Conservation (phyloP, 2,797 vertebrate genomes). For the Sternarchorhynchus goeldii region DNA sequence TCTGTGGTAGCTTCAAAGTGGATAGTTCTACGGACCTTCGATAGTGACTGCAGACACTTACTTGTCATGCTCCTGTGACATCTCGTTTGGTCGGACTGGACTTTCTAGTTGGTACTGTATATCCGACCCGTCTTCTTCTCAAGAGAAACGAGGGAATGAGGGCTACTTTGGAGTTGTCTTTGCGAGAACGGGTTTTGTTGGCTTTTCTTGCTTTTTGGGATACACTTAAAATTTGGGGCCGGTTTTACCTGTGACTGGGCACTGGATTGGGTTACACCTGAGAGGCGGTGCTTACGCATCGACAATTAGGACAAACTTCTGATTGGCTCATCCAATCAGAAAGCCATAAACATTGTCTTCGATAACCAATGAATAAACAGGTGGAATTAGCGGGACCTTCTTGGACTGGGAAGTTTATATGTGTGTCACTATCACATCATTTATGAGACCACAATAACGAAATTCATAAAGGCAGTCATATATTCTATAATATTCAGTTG, state of each 20-base stretch:
- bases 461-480: no score
- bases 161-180: conserved; percentile 71
- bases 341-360: neutral
- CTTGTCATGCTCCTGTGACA: conserved; percentile 99
- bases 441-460: neutral
- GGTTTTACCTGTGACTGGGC: conserved; percentile 83
- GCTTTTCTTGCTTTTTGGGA: conserved; percentile 93
- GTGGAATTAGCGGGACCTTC: conserved; percentile 40
- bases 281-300: conserved; percentile 68
- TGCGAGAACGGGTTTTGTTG: conserved; percentile 91
- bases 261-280: conserved; percentile 81
- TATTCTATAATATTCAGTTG: neutral
- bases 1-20: conserved; percentile 43
- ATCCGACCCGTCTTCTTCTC: conserved; percentile 86
- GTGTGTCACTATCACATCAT: conserved; percentile 7
- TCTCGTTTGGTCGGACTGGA: conserved; percentile 96
- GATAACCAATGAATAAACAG: conserved; percentile 29
- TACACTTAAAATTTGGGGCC: conserved; percentile 78
- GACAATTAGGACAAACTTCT: conserved; percentile 56
- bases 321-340: conserved; percentile 64
- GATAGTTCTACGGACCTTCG: conserved; percentile 57
- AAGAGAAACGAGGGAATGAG: conserved; percentile 75
- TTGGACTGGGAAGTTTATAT: neutral
- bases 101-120: conserved; percentile 95
- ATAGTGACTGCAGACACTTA: conserved; percentile 79